Evolutionary conservation across 2,797 vertebrate genomes (phyloP).

Genomic region (Salmo trutta): DNA sequence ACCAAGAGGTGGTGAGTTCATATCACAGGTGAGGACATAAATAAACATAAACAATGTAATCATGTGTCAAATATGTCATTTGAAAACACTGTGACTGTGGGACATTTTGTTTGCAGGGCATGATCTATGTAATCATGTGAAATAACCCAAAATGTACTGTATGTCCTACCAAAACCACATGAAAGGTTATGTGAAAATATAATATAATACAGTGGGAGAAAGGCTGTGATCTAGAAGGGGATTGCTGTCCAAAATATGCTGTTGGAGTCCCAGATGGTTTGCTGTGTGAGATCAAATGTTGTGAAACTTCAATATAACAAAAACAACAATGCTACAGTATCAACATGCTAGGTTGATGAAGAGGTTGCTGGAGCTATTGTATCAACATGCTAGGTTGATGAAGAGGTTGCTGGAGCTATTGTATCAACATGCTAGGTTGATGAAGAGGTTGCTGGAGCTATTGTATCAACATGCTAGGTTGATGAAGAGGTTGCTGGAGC

Average conservation of each 20-base stretch:
- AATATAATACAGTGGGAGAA: neutral
- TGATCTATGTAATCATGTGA: no score
- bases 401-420: neutral
- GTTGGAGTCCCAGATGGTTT: neutral
- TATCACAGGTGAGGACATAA: no score
- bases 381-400: neutral
- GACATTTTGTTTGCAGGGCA: no score
- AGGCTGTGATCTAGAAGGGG: neutral
- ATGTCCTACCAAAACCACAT: no score
- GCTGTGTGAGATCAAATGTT: neutral
- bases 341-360: neutral
- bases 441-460: neutral
- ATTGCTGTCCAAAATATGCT: neutral
- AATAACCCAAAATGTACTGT: no score
- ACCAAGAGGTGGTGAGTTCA: no score
- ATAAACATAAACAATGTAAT: no score
- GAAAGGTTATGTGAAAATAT: no score
- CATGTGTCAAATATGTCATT: no score
- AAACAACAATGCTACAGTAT: conserved; percentile 29
- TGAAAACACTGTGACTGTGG: no score
- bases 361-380: neutral
- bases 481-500: neutral
- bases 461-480: neutral
- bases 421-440: no score
- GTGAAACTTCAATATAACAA: neutral